Base-by-base conservation (phyloP, 2,113 vertebrate genomes). In the Dolichotis patagonum region DNA sequence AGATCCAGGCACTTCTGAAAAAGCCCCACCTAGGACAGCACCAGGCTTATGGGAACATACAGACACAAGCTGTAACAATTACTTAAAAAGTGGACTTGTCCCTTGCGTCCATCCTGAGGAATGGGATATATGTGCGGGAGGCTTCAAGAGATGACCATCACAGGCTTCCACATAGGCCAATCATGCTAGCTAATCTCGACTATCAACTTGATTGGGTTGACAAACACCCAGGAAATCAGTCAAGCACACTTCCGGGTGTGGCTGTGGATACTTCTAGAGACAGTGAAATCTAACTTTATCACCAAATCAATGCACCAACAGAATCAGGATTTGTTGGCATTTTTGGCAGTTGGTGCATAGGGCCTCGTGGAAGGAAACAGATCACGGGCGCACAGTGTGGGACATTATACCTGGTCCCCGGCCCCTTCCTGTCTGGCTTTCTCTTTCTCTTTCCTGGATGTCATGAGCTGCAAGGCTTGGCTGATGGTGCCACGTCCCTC, bases 41-140 rank as follows among this genome's bases (percentile, higher is more conserved):
- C 11, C 9, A 41, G 38, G 38, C 20, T 41, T 41, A 7, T 10
- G n/a, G 69, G 20, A 8, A 24, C n/a, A 41, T 24, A 20, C 4
- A 41, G 69, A 26, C 10, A 41, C 38, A 41, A 30, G 38, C 38
- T 16, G 19, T 24, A 71, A 13, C 16, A 26, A 14, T 5, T n/a
- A 28, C 16, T 49, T 63, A 71, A 35, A 30, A 54, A 2, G 4
- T 1, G 3, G 1, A 13, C 3, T 3, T 49, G 58, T 30, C 67
- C 91, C 58, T 63, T 54, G n/a, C 46, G 28, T 17, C 22, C 1
- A 2, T 3, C 38, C 60, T 30, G 4, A 54, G 4, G 7, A 1
- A 6, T 7, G 13, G 11, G 11, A 52, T 12, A 0, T 1, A 6
- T 4, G 35, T 14, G 7, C 3, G 16, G 43, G 35, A 4, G 28